Evolutionary conservation across 2,113 vertebrate genomes (phyloP).

Genomic region (Ibidorhyncha struthersii): DNA sequence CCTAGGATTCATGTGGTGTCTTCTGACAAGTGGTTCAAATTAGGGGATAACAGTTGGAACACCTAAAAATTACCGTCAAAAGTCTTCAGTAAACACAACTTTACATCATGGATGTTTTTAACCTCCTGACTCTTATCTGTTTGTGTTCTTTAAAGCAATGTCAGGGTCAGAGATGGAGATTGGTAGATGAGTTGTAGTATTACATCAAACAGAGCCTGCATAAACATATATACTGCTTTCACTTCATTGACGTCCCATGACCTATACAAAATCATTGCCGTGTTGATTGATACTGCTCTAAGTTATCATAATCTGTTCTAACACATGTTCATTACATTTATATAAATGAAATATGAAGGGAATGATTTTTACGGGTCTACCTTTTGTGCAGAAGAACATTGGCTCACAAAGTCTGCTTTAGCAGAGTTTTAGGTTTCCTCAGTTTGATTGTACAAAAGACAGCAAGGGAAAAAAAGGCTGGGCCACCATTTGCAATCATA

Average conservation of each 20-base stretch:
- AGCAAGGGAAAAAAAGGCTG: background rate
- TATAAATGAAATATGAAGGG: background rate
- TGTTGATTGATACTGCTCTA: background rate
- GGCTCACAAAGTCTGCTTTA: background rate
- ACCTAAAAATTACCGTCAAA: background rate
- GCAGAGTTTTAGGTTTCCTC: background rate
- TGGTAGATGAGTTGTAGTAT: slow-evolving; percentile 36
- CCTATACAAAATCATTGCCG: background rate
- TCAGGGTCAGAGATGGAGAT: slow-evolving; percentile 15
- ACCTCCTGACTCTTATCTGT: slow-evolving; percentile 23
- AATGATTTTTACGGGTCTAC: background rate
- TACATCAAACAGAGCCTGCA: slow-evolving; percentile 26
- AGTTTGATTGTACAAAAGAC: background rate
- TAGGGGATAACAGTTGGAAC: background rate
- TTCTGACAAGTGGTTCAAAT: background rate
- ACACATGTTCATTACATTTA: background rate
- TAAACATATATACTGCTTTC: background rate
- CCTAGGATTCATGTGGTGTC: background rate
- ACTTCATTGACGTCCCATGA: background rate
- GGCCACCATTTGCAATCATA: background rate
- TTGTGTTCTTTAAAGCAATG: slow-evolving; percentile 40
- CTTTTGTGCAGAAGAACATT: background rate
- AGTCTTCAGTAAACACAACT: slow-evolving; percentile 5
- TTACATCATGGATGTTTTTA: slow-evolving; percentile 18
- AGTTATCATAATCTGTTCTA: background rate